phyloP scores from a whole-genome alignment of 2,113 vertebrate species.

The Talpa occidentalis region DNA sequence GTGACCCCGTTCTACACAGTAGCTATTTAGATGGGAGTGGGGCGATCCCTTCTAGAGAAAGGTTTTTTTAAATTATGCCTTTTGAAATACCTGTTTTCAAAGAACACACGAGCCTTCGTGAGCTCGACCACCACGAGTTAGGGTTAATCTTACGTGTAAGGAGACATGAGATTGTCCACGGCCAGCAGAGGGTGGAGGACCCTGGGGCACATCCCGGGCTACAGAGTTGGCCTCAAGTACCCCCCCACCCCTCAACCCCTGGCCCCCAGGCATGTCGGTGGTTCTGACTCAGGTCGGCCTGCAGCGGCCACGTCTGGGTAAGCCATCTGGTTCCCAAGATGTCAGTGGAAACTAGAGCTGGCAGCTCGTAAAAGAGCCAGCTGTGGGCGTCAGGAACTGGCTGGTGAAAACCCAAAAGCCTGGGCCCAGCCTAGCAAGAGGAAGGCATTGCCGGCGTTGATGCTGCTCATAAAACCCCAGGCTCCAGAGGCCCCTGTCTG shows the following conservation, averaged over 20 bases:
- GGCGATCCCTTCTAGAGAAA: neutral
- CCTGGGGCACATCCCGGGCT: neutral
- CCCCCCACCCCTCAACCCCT: too few species aligned
- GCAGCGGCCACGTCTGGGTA: neutral
- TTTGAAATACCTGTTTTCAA: neutral
- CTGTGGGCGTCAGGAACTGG: neutral
- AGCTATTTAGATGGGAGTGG: too few species aligned
- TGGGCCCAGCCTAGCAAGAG: neutral
- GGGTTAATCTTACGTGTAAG: neutral
- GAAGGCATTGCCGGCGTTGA: neutral
- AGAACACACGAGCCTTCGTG: neutral
- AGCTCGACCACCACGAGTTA: neutral
- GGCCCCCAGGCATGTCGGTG: neutral
- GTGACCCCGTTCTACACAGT: neutral
- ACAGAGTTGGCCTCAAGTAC: neutral
- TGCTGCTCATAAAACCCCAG: constrained; percentile 29
- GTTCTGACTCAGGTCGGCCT: neutral
- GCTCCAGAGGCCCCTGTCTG: constrained; percentile 27
- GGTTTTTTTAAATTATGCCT: neutral
- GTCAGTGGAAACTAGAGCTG: constrained; percentile 44
- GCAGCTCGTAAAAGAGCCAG: neutral
- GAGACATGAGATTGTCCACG: neutral
- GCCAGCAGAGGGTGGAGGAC: too few species aligned
- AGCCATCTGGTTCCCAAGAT: constrained; percentile 7
- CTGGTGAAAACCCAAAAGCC: neutral